Evolutionary conservation across 1,140 invertebrate species (phyloP).

Genomic region (Eulimnadia texana): DNA sequence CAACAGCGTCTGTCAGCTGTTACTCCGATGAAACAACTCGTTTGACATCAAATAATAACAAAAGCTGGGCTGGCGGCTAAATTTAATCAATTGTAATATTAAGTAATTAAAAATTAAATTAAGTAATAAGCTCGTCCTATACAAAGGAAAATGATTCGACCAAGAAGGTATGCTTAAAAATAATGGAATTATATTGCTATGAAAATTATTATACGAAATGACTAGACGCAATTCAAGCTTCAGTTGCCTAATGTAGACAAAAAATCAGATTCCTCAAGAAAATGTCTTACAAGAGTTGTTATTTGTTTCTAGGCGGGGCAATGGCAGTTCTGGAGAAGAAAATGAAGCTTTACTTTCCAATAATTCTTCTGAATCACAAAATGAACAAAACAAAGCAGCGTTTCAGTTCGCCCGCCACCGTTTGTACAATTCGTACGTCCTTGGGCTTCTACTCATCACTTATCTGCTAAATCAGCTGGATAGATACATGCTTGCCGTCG

Average conservation of each 20-base stretch:
- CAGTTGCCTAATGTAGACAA: background rate
- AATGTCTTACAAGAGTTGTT: no score
- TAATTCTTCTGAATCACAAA: background rate
- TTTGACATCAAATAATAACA: no score
- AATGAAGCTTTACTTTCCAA: background rate
- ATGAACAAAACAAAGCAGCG: background rate
- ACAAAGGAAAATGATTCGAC: background rate
- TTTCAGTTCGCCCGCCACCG: background rate
- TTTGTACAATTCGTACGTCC: constrained; percentile 28
- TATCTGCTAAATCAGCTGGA: constrained; percentile 35
- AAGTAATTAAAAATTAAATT: no score
- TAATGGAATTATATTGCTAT: background rate
- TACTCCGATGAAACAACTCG: no score
- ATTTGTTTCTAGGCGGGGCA: no score
- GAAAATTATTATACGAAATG: background rate
- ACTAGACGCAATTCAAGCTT: background rate
- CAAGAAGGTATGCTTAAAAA: background rate
- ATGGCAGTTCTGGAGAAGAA: no score
- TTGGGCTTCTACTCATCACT: constrained; percentile 27
- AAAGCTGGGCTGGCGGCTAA: no score
- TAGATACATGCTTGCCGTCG: constrained; percentile 30
- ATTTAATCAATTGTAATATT: no score
- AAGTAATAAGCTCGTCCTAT: no score
- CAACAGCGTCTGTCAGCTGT: no score
- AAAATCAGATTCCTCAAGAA: no score